Evolutionary conservation across 2,888 invertebrate genomes (phyloP).

Genomic region (Caenorhabditis drosophilae): DNA sequence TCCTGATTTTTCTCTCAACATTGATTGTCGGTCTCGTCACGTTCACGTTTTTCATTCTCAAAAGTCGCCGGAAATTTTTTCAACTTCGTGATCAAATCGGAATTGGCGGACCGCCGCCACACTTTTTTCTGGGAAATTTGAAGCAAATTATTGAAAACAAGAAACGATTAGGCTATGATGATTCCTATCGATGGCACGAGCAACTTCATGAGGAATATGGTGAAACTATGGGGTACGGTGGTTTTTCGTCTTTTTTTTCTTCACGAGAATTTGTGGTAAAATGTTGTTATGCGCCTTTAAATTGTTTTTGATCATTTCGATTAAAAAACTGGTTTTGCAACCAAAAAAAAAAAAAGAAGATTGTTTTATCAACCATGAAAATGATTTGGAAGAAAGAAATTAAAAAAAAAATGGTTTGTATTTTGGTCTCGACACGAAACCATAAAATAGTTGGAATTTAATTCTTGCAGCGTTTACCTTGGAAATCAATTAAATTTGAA

Average conservation of each 20-base stretch:
- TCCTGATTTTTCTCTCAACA: no score
- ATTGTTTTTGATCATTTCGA: no score
- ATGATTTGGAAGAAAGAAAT: no score
- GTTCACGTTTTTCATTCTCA: neutral
- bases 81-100: constrained; percentile 25
- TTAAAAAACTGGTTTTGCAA: no score
- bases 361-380: no score
- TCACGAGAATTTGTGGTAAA: no score
- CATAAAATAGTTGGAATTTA: neutral
- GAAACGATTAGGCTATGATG: constrained; percentile 25
- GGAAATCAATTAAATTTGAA: constrained; percentile 44
- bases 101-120: constrained; percentile 29
- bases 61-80: constrained; percentile 11
- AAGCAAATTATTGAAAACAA: constrained; percentile 26
- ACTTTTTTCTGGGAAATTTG: constrained; percentile 42
- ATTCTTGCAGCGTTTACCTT: constrained; percentile 44
- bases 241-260: no score
- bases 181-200: constrained; percentile 16
- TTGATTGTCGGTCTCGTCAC: neutral
- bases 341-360: no score
- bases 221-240: constrained; percentile 27
- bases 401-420: no score
- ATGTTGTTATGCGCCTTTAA: no score
- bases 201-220: constrained; percentile 37
- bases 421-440: neutral